A percentile compares a stretch with the other conserved stretches of the same genome.
Evolutionary conservation across 2,888 invertebrate species (phyloP).

Genomic region (Cephus sareptanus): DNA sequence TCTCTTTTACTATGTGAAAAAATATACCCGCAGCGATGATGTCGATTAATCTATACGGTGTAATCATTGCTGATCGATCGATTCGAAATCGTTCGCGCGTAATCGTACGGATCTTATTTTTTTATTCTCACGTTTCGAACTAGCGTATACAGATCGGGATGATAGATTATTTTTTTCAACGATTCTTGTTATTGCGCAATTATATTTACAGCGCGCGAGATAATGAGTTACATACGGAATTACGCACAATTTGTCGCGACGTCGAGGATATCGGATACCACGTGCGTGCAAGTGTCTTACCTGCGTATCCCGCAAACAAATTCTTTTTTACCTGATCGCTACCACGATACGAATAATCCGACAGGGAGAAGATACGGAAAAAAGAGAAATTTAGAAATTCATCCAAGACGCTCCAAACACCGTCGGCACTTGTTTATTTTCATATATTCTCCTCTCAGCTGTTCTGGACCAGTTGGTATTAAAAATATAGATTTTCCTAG

Average conservation of each 20-base stretch:
- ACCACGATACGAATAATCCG: not conserved
- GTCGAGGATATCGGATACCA: constrained; percentile 2
- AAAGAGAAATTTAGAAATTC: not conserved
- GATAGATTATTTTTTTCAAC: not conserved
- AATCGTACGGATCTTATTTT: not conserved
- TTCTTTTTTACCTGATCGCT: not conserved
- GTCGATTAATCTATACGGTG: not conserved
- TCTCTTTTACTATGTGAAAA: not conserved
- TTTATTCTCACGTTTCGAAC: not conserved
- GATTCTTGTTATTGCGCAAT: not conserved
- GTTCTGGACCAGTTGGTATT: too few relatives aligned
- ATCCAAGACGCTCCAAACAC: not conserved
- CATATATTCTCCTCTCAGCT: not conserved
- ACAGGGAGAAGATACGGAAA: not conserved
- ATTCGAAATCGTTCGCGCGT: not conserved
- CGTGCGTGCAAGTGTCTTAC: constrained; percentile 12
- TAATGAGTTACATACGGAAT: constrained; percentile 25
- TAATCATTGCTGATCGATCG: not conserved
- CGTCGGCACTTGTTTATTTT: not conserved
- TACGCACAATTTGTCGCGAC: constrained; percentile 31
- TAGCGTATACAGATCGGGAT: not conserved
- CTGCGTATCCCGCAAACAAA: not conserved
- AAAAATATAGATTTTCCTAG: too few relatives aligned
- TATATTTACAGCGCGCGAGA: not conserved
- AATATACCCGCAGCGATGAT: not conserved